These are phyloP conservation scores for Gymnarchus niloticus DNA, from an alignment of 2,113 vertebrate species.

Conservation along the genomic window DNA sequence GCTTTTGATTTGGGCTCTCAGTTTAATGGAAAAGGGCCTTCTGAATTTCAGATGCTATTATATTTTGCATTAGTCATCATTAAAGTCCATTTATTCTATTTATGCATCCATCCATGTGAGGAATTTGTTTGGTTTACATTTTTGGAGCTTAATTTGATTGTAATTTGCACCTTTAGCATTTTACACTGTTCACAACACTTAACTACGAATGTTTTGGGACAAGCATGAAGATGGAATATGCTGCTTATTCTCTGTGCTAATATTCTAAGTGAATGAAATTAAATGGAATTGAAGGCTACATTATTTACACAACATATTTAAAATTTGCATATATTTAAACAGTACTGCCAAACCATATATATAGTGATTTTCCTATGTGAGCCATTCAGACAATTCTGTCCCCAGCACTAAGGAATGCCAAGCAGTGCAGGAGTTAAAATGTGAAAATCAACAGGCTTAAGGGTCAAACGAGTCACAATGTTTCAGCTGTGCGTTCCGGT, in stretches of 20 bases:
- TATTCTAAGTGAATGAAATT: too few species aligned
- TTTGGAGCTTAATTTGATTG: neutral
- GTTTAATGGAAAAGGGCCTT: neutral
- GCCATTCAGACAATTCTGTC: neutral
- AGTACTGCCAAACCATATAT: neutral
- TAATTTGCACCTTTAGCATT: neutral
- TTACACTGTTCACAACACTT: neutral
- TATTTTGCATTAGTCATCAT: neutral
- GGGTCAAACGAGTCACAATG: neutral
- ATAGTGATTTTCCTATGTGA: neutral
- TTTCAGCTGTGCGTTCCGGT: neutral
- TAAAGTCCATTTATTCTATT: neutral
- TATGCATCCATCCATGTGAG: neutral
- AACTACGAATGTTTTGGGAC: neutral
- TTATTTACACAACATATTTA: neutral
- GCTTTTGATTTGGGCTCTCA: neutral
- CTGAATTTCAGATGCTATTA: neutral
- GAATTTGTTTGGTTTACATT: constrained; percentile 5
- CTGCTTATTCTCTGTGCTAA: neutral
- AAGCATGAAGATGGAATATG: neutral
- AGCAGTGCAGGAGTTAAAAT: neutral
- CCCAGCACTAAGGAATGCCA: neutral
- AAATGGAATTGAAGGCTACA: neutral
- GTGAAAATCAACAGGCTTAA: neutral
- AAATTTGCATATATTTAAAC: neutral